Evolutionary conservation across 2,888 invertebrate genomes (phyloP).

Genomic region (Oscheius sp.): DNA sequence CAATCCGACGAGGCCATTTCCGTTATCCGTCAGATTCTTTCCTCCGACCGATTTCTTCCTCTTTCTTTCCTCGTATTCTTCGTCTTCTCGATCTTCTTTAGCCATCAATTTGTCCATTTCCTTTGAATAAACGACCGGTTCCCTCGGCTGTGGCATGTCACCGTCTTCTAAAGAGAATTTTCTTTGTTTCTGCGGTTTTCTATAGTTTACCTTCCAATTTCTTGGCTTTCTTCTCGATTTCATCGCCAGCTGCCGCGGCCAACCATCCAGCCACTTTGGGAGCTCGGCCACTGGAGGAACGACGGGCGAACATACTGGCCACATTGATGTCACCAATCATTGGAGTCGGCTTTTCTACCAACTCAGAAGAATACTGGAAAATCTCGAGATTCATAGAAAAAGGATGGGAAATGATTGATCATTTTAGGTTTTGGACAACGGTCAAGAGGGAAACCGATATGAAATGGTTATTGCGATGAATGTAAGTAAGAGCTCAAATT

Average conservation of each 20-base stretch:
- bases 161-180: slow-evolving; percentile 24
- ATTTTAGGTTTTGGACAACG: background rate
- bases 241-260: slow-evolving; percentile 19
- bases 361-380: slow-evolving; percentile 31
- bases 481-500: too few species aligned
- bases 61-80: slow-evolving; percentile 14
- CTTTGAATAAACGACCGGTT: slow-evolving; percentile 10
- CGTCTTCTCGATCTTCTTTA: slow-evolving; percentile 19
- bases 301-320: slow-evolving; percentile 32
- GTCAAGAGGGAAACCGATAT: background rate
- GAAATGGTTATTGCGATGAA: background rate
- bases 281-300: slow-evolving; percentile 32
- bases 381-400: too few species aligned
- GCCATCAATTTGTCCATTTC: slow-evolving; percentile 27
- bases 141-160: slow-evolving; percentile 5
- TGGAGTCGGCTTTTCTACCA: slow-evolving; percentile 22
- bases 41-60: slow-evolving; percentile 2
- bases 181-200: background rate
- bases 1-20: background rate
- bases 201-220: slow-evolving; percentile 29
- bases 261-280: slow-evolving; percentile 35
- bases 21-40: background rate
- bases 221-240: slow-evolving; percentile 29
- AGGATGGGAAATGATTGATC: background rate
- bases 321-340: slow-evolving; percentile 35